phyloP scores from a whole-genome alignment of 1,140 invertebrate species.

The Acromyrmex echinatior region DNA sequence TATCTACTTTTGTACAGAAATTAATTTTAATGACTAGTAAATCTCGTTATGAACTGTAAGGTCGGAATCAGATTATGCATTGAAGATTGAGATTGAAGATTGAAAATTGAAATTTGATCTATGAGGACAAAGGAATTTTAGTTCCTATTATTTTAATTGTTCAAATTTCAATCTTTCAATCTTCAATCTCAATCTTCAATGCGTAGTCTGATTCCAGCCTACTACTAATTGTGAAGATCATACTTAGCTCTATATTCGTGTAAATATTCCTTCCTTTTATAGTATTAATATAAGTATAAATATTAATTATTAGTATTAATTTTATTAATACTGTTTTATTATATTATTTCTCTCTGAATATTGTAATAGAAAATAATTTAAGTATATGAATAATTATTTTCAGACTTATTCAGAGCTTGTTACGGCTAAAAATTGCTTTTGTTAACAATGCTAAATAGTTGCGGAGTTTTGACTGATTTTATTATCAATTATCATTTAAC shows the following conservation, averaged over 20 bases:
- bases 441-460: background rate
- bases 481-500: background rate
- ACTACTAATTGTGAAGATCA: background rate
- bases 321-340: background rate
- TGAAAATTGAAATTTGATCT: too few species aligned
- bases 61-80: too few species aligned
- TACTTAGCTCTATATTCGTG: background rate
- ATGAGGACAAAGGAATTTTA: too few species aligned
- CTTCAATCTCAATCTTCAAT: too few species aligned
- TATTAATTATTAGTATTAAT: constrained; percentile 3
- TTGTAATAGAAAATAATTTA: constrained; percentile 18
- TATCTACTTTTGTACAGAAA: background rate
- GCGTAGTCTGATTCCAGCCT: too few species aligned
- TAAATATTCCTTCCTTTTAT: background rate
- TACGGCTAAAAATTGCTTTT: background rate
- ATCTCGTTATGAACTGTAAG: background rate
- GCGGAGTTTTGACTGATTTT: background rate
- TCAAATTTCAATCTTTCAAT: too few species aligned
- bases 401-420: background rate
- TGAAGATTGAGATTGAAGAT: too few species aligned
- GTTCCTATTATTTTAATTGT: too few species aligned
- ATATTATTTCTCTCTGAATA: background rate
- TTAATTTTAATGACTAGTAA: constrained; percentile 27
- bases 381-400: background rate
- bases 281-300: constrained; percentile 4